Evolutionary conservation across 2,888 invertebrate genomes (phyloP).

Genomic region (Gymnosoma rotundatum): DNA sequence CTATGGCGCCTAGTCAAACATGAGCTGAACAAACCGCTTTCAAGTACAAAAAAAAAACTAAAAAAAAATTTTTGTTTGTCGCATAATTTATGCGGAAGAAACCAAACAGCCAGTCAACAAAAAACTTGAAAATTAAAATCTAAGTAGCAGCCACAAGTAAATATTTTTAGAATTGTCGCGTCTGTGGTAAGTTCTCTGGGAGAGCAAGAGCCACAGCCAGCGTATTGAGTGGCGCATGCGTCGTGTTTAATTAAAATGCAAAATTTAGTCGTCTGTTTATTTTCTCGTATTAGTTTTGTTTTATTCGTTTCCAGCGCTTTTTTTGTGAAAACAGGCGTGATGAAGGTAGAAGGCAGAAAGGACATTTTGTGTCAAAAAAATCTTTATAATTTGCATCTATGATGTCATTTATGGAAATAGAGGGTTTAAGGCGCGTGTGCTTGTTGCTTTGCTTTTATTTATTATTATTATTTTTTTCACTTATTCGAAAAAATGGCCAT

Average conservation of each 20-base stretch:
- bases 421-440: slow-evolving; percentile 7
- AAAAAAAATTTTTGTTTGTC: slow-evolving; percentile 30
- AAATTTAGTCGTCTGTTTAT: slow-evolving; percentile 55
- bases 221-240: slow-evolving; percentile 75
- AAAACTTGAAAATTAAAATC: slow-evolving; percentile 35
- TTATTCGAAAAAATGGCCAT: no score
- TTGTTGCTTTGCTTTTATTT: background rate
- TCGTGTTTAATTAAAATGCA: slow-evolving; percentile 79
- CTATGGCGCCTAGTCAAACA: slow-evolving; percentile 76
- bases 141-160: slow-evolving; percentile 15
- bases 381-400: background rate
- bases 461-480: no score
- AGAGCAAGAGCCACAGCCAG: slow-evolving; percentile 41
- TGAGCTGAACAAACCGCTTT: slow-evolving; percentile 41
- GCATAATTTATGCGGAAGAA: slow-evolving; percentile 68
- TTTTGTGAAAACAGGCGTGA: slow-evolving; percentile 40
- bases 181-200: slow-evolving; percentile 38
- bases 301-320: background rate
- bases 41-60: no score
- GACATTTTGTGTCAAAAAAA: slow-evolving; percentile 25
- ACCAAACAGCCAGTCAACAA: slow-evolving; percentile 33
- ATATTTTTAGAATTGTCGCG: slow-evolving; percentile 18
- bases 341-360: slow-evolving; percentile 43
- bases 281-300: slow-evolving; percentile 59
- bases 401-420: background rate